These are phyloP conservation scores for Bufotes viridis DNA, from an alignment of 2,797 vertebrate genomes.

Conservation along the genomic window DNA sequence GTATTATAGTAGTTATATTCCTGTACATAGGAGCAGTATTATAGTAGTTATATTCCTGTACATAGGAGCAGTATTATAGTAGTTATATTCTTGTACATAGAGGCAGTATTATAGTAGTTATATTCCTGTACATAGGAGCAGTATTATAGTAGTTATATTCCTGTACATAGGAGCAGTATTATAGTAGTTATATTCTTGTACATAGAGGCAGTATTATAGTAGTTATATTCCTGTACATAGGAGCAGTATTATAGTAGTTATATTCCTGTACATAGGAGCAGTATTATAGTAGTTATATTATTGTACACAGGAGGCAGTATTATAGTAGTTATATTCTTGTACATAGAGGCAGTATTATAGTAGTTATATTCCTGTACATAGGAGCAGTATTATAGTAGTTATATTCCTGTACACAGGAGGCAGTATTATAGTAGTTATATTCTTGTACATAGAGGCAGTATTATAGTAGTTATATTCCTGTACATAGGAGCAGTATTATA, in stretches of 20 bases:
- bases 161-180: not conserved
- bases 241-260: not conserved
- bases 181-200: constrained; percentile 14
- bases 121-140: not conserved
- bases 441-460: not conserved
- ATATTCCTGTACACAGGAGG: not conserved
- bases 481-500: not conserved
- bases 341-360: not conserved
- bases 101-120: constrained; percentile 7
- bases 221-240: constrained; percentile 7
- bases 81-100: not conserved
- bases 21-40: constrained; percentile 7
- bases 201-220: not conserved
- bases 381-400: not conserved
- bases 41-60: not conserved
- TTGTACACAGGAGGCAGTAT: not conserved
- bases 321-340: constrained; percentile 17
- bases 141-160: constrained; percentile 16
- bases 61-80: not conserved
- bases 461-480: not conserved
- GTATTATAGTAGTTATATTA: constrained; percentile 6
- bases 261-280: not conserved
- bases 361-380: not conserved
- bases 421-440: constrained; percentile 6
- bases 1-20: constrained; percentile 19